Evolutionary conservation across 2,797 vertebrate genomes (phyloP).

Genomic region (Rhabdomys pumilio): DNA sequence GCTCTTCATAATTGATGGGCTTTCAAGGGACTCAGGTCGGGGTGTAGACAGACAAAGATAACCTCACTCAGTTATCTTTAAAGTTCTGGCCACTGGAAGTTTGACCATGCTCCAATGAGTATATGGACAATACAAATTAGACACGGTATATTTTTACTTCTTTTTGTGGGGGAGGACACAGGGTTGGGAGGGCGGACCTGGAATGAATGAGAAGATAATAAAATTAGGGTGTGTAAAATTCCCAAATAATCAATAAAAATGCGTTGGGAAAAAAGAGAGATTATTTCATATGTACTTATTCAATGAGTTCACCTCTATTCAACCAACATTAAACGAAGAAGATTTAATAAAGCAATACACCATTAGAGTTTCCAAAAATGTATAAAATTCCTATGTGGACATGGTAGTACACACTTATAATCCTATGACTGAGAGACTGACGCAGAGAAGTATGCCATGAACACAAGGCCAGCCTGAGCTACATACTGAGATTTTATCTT

Average conservation of each 20-base stretch:
- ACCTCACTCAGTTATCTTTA: neutral
- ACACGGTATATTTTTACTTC: neutral
- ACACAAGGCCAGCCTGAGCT: neutral
- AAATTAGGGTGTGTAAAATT: neutral
- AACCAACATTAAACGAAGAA: neutral
- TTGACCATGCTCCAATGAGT: neutral
- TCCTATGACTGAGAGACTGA: neutral
- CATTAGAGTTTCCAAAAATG: neutral
- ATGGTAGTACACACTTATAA: neutral
- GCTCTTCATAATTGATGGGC: neutral
- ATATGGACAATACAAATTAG: neutral
- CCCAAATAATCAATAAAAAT: neutral
- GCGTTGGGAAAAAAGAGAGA: neutral
- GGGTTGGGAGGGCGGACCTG: neutral
- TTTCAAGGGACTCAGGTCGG: neutral
- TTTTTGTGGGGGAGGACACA: neutral
- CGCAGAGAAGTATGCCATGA: neutral
- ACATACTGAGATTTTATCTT: neutral
- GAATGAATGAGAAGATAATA: neutral
- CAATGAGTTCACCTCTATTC: slow-evolving; percentile 23
- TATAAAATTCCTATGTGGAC: neutral
- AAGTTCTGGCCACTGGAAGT: neutral
- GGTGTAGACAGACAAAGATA: neutral
- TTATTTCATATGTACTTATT: neutral
- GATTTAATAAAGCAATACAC: slow-evolving; percentile 2